Conservation (phyloP, 2,113 vertebrate genomes). For the Phylloscopus trochilus region DNA sequence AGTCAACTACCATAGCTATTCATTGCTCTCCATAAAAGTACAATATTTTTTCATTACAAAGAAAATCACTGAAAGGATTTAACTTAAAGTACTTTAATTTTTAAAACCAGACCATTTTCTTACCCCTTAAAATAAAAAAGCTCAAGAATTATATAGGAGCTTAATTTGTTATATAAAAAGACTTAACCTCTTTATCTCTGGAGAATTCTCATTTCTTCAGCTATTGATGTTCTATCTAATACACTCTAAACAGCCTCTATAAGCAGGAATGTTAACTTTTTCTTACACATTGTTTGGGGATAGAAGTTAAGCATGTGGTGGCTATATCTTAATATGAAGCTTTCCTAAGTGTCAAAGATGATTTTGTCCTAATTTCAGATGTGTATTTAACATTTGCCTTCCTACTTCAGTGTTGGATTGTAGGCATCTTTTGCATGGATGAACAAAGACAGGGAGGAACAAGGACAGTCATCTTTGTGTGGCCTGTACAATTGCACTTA, state of each 20-base stretch:
- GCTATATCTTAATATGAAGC: background rate
- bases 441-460: background rate
- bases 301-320: background rate
- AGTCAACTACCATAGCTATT: background rate
- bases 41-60: slow-evolving; percentile 1
- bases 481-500: background rate
- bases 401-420: background rate
- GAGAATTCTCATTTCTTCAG: background rate
- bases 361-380: background rate
- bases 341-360: background rate
- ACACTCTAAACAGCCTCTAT: background rate
- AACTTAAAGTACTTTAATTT: slow-evolving; percentile 8
- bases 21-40: background rate
- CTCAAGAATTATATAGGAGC: background rate
- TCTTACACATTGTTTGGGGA: background rate
- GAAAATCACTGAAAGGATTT: background rate
- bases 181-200: slow-evolving; percentile 31
- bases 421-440: background rate
- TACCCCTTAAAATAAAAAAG: background rate
- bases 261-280: background rate
- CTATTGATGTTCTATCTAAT: background rate
- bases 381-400: background rate
- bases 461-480: slow-evolving; percentile 36
- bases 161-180: slow-evolving; percentile 15
- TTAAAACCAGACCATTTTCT: background rate